Evolutionary conservation across 2,113 vertebrate species (phyloP).

Genomic region (Caracal caracal): DNA sequence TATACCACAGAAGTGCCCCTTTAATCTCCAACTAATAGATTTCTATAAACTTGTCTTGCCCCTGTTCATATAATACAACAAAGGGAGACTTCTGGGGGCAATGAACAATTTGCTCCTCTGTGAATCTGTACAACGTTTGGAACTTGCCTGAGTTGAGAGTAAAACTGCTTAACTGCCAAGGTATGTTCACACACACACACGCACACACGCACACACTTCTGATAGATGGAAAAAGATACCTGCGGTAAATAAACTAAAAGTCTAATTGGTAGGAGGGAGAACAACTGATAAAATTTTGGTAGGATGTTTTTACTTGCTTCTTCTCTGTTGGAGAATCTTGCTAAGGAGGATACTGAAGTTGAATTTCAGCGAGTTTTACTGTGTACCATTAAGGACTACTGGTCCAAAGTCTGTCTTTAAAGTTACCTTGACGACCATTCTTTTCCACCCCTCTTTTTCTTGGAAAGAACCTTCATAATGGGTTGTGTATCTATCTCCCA

Average conservation of each 20-base stretch:
- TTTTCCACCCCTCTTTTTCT: not conserved
- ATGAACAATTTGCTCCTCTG: not conserved
- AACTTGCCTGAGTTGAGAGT: not conserved
- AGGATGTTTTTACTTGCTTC: not conserved
- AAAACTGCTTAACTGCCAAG: not conserved
- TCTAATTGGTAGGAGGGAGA: not conserved
- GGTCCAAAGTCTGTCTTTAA: not conserved
- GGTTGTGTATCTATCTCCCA: rapidly evolving
- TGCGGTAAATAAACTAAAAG: not conserved
- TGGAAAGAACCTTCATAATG: rapidly evolving
- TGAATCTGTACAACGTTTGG: not conserved
- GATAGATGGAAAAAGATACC: not conserved
- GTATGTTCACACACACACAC: not conserved
- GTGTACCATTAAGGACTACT: not conserved
- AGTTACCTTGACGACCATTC: not conserved
- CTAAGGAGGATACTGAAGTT: no score
- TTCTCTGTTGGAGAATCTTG: not conserved
- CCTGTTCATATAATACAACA: not conserved
- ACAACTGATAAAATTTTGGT: not conserved
- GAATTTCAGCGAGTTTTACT: not conserved
- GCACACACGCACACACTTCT: not conserved
- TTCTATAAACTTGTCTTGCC: not conserved
- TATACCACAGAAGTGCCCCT: not conserved
- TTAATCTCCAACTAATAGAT: not conserved
- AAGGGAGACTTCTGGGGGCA: not conserved